phyloP scores from a whole-genome alignment of 2,113 vertebrate species.

The Phalacrocorax carbo region DNA sequence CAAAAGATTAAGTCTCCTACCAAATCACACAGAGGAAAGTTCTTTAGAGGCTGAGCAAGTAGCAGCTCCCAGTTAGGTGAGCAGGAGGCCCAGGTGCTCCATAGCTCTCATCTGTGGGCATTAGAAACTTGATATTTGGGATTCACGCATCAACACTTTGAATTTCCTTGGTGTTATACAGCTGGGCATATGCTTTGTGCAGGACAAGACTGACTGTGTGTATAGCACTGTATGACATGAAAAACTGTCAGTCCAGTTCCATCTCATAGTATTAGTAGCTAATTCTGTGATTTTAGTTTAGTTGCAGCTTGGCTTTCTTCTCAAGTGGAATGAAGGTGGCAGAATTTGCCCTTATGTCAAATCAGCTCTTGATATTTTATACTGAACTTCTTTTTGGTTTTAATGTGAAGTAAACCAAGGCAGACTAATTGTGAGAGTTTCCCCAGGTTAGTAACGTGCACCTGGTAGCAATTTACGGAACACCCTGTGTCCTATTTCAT shows the following conservation, averaged over 20 bases:
- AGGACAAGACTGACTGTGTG: accelerated
- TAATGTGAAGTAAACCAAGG: neutral
- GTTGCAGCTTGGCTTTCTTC: neutral
- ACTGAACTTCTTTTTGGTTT: neutral
- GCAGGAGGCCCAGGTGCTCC: neutral
- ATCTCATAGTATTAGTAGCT: neutral
- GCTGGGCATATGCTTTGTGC: accelerated
- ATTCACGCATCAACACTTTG: neutral
- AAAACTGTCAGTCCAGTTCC: neutral
- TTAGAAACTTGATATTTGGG: neutral
- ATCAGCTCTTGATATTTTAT: neutral
- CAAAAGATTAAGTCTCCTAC: neutral
- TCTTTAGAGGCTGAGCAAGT: neutral
- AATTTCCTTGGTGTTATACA: neutral
- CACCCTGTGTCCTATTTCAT: neutral
- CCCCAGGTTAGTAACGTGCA: neutral
- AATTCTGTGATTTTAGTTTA: neutral
- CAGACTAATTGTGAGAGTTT: neutral
- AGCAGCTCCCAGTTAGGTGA: neutral
- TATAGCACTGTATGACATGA: neutral
- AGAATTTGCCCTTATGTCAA: neutral
- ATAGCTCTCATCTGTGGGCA: accelerated
- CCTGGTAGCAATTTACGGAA: neutral
- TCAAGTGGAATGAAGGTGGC: neutral
- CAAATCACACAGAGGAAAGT: neutral